phyloP scores from a whole-genome alignment of 2,113 vertebrate species.

The Trogon melanurus region DNA sequence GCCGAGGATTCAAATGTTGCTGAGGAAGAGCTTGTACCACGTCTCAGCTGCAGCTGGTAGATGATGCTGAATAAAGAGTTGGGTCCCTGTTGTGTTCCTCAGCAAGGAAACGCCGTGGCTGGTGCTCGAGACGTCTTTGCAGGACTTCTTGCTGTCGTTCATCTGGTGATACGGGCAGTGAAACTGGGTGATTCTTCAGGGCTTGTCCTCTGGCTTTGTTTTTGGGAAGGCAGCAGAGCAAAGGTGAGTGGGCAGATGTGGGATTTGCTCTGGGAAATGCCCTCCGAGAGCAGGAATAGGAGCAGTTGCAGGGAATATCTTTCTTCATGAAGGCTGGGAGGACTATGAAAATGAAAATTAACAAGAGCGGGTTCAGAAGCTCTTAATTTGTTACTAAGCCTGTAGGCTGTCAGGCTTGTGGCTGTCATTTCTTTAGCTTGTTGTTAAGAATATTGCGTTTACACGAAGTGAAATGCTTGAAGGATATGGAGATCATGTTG shows the following conservation, averaged over 20 bases:
- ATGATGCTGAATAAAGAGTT: neutral
- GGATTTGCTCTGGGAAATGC: neutral
- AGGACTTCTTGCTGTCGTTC: neutral
- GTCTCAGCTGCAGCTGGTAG: neutral
- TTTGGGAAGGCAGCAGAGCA: neutral
- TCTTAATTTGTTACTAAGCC: neutral
- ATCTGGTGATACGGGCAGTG: neutral
- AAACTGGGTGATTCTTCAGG: neutral
- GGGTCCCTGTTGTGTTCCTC: neutral
- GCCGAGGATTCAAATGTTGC: neutral
- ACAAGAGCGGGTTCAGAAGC: neutral
- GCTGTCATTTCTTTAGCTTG: rapidly evolving
- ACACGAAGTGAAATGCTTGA: neutral
- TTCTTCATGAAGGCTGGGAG: neutral
- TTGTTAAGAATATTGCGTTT: neutral
- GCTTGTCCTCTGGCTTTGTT: neutral
- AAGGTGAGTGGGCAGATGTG: too few relatives aligned
- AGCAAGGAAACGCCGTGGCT: neutral
- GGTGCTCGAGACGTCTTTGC: neutral
- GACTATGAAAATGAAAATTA: neutral
- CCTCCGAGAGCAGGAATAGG: neutral
- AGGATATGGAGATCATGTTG: rapidly evolving
- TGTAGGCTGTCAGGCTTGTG: rapidly evolving
- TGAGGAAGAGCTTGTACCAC: neutral
- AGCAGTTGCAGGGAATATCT: neutral